phyloP scores from a whole-genome alignment of 2,797 vertebrate genomes.

The Chloroceryle amazona region DNA sequence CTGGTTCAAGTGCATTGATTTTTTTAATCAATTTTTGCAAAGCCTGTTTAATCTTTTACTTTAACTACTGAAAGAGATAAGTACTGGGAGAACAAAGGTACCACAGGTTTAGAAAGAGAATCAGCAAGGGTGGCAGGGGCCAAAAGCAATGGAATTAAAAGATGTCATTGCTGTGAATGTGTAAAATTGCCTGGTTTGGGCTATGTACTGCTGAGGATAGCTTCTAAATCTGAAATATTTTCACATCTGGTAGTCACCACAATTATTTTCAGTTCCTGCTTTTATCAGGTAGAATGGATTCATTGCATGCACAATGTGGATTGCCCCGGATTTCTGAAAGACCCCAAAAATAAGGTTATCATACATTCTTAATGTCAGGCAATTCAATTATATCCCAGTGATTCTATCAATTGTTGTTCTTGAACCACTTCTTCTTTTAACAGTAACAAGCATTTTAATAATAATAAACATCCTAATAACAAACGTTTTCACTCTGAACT shows the following conservation, averaged over 20 bases:
- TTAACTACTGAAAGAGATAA: background rate
- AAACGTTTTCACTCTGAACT: background rate
- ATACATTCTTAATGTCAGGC: background rate
- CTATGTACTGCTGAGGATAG: background rate
- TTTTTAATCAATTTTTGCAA: background rate
- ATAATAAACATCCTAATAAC: background rate
- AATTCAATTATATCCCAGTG: background rate
- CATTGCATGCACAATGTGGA: background rate
- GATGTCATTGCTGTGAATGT: background rate
- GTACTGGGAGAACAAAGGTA: background rate
- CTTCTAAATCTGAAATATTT: constrained; percentile 14
- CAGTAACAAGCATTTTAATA: background rate
- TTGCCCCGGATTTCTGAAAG: background rate
- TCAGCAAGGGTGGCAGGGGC: background rate
- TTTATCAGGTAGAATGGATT: background rate
- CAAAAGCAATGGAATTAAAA: background rate
- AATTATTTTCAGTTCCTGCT: background rate
- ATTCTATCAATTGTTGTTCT: background rate
- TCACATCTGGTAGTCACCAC: background rate
- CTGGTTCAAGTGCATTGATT: background rate
- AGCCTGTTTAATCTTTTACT: background rate
- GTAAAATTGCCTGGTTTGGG: background rate
- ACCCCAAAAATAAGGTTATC: background rate
- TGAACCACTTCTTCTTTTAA: background rate
- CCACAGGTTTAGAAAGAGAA: background rate